phyloP scores from a whole-genome alignment of 2,888 invertebrate genomes.

The Drosophila atripex region DNA sequence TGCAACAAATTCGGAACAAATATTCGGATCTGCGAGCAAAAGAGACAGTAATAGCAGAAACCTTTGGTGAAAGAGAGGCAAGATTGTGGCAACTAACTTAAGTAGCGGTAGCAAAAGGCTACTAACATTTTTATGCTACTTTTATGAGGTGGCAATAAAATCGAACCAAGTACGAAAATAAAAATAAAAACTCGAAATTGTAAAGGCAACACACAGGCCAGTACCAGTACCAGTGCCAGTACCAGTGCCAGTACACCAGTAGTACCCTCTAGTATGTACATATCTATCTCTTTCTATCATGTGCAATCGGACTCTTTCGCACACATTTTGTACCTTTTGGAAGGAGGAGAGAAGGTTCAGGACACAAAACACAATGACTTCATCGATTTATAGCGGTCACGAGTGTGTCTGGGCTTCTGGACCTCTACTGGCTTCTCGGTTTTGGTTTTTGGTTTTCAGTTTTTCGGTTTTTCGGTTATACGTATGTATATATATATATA shows the following conservation, averaged over 20 bases:
- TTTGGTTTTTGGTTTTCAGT: conserved; percentile 35
- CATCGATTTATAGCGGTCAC: conserved; percentile 79
- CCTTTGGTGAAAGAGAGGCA: conserved; percentile 1
- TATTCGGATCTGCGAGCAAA: conserved; percentile 44
- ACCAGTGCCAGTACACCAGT: too few relatives aligned
- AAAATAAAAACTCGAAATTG: conserved; percentile 43
- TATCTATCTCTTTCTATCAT: not conserved
- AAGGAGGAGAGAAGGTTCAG: not conserved
- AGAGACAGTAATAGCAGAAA: not conserved
- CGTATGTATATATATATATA: not conserved
- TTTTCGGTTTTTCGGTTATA: conserved; percentile 36
- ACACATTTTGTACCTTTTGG: not conserved
- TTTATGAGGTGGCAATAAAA: conserved; percentile 77
- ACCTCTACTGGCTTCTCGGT: conserved; percentile 37
- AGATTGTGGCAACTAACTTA: conserved; percentile 64
- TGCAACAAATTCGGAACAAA: conserved; percentile 61
- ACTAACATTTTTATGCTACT: conserved; percentile 79
- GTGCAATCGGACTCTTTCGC: conserved; percentile 10
- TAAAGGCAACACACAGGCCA: conserved; percentile 26
- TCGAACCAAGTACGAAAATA: conserved; percentile 73
- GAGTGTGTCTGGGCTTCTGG: conserved; percentile 50
- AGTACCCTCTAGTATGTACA: too few relatives aligned
- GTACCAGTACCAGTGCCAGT: too few relatives aligned
- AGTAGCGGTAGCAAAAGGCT: conserved; percentile 78
- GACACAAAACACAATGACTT: conserved; percentile 69